Percentiles rank a stretch among this genome's conserved stretches.
Conservation (phyloP, 2,888 invertebrate species). For the Dioctria rufipes region DNA sequence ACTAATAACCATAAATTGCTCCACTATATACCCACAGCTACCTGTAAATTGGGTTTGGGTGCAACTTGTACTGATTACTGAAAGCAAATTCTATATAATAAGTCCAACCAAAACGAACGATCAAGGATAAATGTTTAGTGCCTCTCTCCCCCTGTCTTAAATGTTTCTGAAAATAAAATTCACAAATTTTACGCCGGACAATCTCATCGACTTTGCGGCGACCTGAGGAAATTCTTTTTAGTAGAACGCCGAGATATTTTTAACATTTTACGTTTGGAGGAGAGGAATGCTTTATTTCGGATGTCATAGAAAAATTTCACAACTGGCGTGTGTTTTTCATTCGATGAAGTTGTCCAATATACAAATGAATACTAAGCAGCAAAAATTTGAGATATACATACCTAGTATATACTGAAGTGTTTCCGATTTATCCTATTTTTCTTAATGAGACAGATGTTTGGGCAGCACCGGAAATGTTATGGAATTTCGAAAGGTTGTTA, state of each 20-base stretch:
- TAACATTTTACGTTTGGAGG: conserved; percentile 27
- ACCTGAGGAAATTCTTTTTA: conserved; percentile 35
- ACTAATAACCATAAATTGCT: not conserved
- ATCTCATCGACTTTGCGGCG: conserved; percentile 44
- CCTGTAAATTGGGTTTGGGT: too few species aligned
- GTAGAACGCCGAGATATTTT: conserved; percentile 41
- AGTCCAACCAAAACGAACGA: conserved; percentile 1
- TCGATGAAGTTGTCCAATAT: not conserved
- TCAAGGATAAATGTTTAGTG: conserved; percentile 30
- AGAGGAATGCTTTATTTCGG: conserved; percentile 36
- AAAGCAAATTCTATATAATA: not conserved
- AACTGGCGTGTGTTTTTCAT: conserved; percentile 28
- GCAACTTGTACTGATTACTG: not conserved
- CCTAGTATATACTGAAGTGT: not conserved
- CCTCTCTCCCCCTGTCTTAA: not conserved
- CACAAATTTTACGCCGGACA: conserved; percentile 22
- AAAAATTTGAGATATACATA: not conserved
- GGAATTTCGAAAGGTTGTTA: not conserved
- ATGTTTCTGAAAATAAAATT: conserved; percentile 36
- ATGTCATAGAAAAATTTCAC: conserved; percentile 30
- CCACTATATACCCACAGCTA: too few species aligned
- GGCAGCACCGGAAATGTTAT: conserved; percentile 1
- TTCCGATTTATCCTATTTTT: not conserved
- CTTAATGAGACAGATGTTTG: conserved; percentile 31
- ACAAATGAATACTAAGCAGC: not conserved